Conservation (phyloP, 2,113 vertebrate species). For the Taxidea taxus region DNA sequence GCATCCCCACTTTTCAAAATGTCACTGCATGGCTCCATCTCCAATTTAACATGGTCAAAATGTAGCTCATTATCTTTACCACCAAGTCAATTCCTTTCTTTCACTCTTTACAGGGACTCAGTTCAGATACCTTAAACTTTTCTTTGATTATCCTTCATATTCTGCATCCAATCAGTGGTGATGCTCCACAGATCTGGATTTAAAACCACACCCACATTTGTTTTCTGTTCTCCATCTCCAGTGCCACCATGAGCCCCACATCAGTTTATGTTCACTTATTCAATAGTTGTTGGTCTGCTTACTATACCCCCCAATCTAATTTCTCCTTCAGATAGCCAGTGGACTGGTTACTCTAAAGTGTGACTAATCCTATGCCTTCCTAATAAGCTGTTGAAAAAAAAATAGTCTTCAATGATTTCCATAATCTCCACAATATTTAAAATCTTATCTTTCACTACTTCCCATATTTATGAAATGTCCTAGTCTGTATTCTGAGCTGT, state of each 20-base stretch:
- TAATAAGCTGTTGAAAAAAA: neutral
- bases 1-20: neutral
- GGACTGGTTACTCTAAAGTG: neutral
- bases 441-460: neutral
- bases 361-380: neutral
- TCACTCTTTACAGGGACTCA: neutral
- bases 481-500: neutral
- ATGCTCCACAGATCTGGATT: neutral
- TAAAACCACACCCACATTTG: neutral
- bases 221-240: neutral
- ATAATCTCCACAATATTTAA: neutral
- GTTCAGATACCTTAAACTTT: neutral
- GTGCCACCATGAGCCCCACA: neutral
- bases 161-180: neutral
- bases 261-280: neutral
- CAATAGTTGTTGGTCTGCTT: neutral
- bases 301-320: neutral
- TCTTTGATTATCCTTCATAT: neutral
- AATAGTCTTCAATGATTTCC: neutral
- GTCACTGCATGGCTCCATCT: neutral
- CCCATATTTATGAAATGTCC: neutral
- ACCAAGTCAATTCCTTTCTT: conserved; percentile 1
- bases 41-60: neutral
- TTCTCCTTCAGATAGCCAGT: neutral
- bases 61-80: neutral